A percentile compares a stretch with the other conserved stretches of the same genome.
Evolutionary conservation across 2,888 invertebrate species (phyloP).

Genomic region (Herminia tarsipennalis): DNA sequence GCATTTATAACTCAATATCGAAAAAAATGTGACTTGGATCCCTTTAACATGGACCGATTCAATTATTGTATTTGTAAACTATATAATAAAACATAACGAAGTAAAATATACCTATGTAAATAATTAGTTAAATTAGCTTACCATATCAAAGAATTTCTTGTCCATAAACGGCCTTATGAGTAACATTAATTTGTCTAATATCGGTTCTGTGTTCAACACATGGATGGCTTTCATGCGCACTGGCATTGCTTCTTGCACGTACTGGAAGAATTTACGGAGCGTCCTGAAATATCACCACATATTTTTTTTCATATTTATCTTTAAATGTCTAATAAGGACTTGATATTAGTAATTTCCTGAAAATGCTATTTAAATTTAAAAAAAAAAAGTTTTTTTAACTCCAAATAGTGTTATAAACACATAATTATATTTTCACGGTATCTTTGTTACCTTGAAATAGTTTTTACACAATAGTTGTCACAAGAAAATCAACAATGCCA

Average conservation of each 20-base stretch:
- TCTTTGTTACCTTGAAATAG: too few species aligned
- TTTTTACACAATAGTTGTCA: too few species aligned
- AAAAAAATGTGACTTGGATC: too few species aligned
- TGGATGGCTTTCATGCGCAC: conserved; percentile 88
- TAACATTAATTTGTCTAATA: conserved; percentile 85
- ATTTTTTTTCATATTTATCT: not conserved
- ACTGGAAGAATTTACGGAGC: conserved; percentile 87
- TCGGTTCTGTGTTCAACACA: conserved; percentile 87
- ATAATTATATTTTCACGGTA: too few species aligned
- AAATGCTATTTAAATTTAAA: too few species aligned
- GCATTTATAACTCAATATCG: too few species aligned
- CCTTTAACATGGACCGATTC: too few species aligned
- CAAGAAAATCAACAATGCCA: too few species aligned
- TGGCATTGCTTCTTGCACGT: conserved; percentile 89
- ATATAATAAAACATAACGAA: too few species aligned
- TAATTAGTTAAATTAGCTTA: conserved; percentile 43
- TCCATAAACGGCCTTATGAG: conserved; percentile 87
- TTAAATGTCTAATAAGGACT: not conserved
- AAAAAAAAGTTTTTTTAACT: not conserved
- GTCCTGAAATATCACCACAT: conserved; percentile 61
- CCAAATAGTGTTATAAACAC: too few species aligned
- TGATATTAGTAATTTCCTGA: not conserved
- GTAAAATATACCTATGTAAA: not conserved
- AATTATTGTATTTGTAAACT: too few species aligned
- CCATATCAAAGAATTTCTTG: conserved; percentile 84